Conservation (phyloP, 2,113 vertebrate genomes). For the Bos indicus region DNA sequence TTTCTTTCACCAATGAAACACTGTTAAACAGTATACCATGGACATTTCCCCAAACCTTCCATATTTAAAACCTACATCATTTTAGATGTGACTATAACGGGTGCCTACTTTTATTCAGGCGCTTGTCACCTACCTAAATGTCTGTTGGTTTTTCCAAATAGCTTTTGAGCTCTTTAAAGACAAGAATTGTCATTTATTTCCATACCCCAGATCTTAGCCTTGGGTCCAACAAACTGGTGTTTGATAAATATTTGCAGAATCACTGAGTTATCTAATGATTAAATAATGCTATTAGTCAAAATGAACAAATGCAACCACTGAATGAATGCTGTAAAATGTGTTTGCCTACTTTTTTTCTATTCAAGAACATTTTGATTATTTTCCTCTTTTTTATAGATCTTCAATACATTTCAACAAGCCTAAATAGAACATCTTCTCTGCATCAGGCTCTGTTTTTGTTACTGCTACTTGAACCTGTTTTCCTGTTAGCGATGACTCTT, state of each 20-base stretch:
- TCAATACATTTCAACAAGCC: not conserved
- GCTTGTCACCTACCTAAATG: not conserved
- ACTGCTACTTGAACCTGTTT: not conserved
- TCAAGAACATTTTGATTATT: not conserved
- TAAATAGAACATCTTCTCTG: not conserved
- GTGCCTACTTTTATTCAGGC: not conserved
- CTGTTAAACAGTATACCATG: not conserved
- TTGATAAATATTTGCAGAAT: not conserved
- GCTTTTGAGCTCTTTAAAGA: not conserved
- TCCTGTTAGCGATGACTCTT: not conserved
- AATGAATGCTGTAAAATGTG: not conserved
- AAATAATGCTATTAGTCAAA: not conserved
- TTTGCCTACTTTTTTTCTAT: not conserved
- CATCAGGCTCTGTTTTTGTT: not conserved
- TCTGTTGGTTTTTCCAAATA: not conserved
- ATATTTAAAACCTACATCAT: not conserved
- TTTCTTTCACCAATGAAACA: slow-evolving; percentile 13
- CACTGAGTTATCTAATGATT: not conserved
- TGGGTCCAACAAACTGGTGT: not conserved
- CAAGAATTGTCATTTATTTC: not conserved
- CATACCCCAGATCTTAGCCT: not conserved
- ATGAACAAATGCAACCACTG: not conserved
- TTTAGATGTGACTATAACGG: not conserved
- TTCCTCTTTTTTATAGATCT: not conserved
- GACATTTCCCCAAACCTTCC: not conserved